These are phyloP conservation scores for Formicarius rufipectus DNA, from an alignment of 2,113 vertebrate genomes.

Conservation along the genomic window DNA sequence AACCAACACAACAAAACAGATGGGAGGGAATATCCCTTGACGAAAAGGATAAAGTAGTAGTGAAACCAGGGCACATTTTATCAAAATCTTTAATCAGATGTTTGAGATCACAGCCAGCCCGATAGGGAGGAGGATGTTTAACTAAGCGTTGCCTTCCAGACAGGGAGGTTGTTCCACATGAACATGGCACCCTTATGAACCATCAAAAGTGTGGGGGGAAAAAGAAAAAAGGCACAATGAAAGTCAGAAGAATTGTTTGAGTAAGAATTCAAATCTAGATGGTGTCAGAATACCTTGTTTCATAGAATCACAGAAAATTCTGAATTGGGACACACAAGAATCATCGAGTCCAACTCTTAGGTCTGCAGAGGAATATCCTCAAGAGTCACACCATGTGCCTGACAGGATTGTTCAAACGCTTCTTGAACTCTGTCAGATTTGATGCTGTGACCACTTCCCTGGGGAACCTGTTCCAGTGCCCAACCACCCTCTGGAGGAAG, in stretches of 20 bases:
- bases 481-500: not conserved
- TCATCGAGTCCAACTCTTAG: not conserved
- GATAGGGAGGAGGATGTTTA: not conserved
- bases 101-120: not conserved
- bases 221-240: not conserved
- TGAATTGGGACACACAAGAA: not conserved
- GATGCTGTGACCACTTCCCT: not conserved
- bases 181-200: not conserved
- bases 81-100: not conserved
- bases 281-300: not conserved
- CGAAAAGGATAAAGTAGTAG: not conserved
- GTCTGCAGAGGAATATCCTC: not conserved
- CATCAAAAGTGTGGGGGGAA: not conserved
- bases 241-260: not conserved
- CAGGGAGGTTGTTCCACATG: not conserved
- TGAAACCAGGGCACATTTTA: not conserved
- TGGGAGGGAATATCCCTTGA: not conserved
- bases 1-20: not conserved
- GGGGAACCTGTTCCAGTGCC: not conserved
- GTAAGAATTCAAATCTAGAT: not conserved
- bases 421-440: not conserved
- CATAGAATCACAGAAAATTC: not conserved
- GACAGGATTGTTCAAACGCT: not conserved
- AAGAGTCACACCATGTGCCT: not conserved
- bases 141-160: not conserved